Percentiles rank a stretch among this genome's conserved stretches.
phyloP scores from a whole-genome alignment of 2,113 vertebrate genomes.

The Mormoops blainvillei region DNA sequence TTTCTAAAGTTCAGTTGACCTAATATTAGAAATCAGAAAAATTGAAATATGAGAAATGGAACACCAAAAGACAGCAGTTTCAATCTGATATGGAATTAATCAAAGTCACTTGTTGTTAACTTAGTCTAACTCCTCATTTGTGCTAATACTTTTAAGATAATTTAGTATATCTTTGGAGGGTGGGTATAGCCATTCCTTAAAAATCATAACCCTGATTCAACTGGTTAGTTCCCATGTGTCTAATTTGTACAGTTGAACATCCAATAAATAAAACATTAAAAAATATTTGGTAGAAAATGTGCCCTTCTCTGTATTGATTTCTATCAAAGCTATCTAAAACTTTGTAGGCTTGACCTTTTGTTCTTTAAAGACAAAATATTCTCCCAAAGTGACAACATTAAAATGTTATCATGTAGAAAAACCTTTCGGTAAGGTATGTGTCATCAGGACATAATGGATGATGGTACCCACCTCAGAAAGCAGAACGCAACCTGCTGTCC shows the following conservation, averaged over 20 bases:
- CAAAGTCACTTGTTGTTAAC: neutral
- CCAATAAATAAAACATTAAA: conserved; percentile 72
- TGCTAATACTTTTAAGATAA: neutral
- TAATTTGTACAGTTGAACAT: conserved; percentile 72
- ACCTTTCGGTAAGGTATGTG: neutral
- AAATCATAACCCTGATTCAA: neutral
- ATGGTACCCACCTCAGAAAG: fast-evolving
- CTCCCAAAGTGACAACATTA: conserved; percentile 60
- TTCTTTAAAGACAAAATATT: conserved; percentile 72
- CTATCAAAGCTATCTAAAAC: conserved; percentile 74
- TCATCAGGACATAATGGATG: conserved; percentile 7
- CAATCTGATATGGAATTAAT: fast-evolving
- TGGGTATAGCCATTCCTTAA: neutral
- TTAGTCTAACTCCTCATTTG: neutral
- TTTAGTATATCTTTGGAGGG: neutral
- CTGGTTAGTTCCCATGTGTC: conserved; percentile 32
- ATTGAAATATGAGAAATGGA: neutral
- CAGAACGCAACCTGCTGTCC: neutral
- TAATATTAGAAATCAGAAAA: neutral
- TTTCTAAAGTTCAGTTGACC: neutral
- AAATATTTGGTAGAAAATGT: conserved; percentile 67
- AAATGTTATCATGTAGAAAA: conserved; percentile 27
- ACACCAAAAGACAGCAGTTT: neutral
- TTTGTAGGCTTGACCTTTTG: conserved; percentile 75
- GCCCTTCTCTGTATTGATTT: conserved; percentile 79